Base-by-base conservation (phyloP, 2,888 invertebrate species). In the Aplocera efformata region DNA sequence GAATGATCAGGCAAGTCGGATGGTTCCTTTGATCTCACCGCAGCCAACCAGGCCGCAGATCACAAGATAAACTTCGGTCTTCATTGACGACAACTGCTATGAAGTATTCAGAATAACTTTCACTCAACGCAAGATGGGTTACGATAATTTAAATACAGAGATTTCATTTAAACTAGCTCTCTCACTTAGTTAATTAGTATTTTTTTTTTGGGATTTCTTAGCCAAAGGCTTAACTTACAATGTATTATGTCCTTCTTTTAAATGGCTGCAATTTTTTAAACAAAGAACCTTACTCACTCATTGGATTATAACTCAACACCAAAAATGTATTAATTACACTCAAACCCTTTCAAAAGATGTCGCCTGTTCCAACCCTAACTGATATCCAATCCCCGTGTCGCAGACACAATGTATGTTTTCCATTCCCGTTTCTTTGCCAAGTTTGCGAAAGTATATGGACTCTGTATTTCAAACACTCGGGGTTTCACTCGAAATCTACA, bases 41-140 rank as follows among this genome's bases (percentile, higher is more conserved):
- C 3, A 5, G 13, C 13, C 43, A 37, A 43, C 37, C 40, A 7
- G 36, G 43, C 44, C 38, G 38, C 26, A 38, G 38, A 44, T 41
- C 38, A 38, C 41, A 38, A 32, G 43, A 48, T 41, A 32, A 43
- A 38, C 48, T 40, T 41, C 32, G 41, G 41, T 35, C 44, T 27
- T 31, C 35, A 32, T 28, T 21, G 41, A 48, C 43, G 41, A 48
- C 43, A 32, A 35, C 41, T 48, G 43, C 26, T 38, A 32, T 9
- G 11, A 28, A 38, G 24, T 30, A 11, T 23, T 27, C 17, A 6
- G 13, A 29, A n/a, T 21, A 9, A 30, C 20, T 8, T 17, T 20
- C 21, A 20, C 29, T 38, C 5, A 9, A 5, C 5, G 13, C 2
- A 17, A 17, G 5, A 22, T 10, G 11, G 10, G 11, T 10, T 20